Conservation (phyloP, 2,797 vertebrate genomes). For the Pelochelys cantorii region DNA sequence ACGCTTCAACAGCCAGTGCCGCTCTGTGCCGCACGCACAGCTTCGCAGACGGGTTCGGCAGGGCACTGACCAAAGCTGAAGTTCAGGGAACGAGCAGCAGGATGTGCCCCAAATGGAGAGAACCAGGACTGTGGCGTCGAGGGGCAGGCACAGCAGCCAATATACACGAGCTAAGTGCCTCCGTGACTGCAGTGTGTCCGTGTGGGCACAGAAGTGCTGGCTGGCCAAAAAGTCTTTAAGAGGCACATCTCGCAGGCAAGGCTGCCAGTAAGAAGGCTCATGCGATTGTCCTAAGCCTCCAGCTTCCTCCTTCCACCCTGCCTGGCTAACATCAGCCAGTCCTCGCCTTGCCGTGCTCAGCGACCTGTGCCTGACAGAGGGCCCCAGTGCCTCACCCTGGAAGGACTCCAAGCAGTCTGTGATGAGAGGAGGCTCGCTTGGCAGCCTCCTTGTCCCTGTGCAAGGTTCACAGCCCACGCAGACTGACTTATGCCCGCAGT, state of each 20-base stretch:
- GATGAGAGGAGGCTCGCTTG: background rate
- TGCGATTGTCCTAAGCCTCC: background rate
- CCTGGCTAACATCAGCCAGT: background rate
- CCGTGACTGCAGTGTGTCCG: background rate
- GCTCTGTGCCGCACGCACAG: accelerated
- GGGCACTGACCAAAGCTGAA: background rate
- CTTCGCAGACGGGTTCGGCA: background rate
- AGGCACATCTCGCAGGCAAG: background rate
- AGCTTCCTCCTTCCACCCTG: background rate
- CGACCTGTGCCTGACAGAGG: no score
- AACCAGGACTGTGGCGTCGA: background rate
- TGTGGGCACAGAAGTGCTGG: background rate
- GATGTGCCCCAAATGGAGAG: background rate
- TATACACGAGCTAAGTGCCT: background rate
- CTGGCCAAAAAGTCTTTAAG: background rate
- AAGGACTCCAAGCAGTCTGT: background rate
- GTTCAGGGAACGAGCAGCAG: accelerated
- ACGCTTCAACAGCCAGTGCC: background rate
- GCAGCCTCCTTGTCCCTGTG: background rate
- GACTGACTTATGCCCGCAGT: no score
- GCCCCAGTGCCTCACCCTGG: background rate
- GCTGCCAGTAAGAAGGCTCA: background rate
- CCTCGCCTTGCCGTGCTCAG: background rate
- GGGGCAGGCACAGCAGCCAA: background rate
- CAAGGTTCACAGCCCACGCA: background rate